Evolutionary conservation across 2,797 vertebrate species (phyloP).

Genomic region (Spheniscus humboldti): DNA sequence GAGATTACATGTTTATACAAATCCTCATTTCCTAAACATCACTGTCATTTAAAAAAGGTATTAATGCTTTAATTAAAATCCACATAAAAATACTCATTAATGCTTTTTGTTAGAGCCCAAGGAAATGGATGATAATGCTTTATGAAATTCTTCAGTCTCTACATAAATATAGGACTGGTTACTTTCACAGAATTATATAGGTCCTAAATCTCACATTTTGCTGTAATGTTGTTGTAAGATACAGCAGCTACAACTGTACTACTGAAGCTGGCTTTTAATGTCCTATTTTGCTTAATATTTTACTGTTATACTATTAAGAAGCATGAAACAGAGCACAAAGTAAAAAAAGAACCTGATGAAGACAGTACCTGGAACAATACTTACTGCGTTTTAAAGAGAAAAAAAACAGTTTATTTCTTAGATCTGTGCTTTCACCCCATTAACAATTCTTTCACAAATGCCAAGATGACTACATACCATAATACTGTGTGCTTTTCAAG

Average conservation of each 20-base stretch:
- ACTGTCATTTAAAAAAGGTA: neutral
- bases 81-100: neutral
- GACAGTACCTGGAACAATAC: neutral
- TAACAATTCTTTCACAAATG: neutral
- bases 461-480: neutral
- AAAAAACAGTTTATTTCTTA: neutral
- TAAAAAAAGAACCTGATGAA: neutral
- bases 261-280: neutral
- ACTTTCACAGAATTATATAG: neutral
- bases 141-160: neutral
- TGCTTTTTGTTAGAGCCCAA: neutral
- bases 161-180: neutral
- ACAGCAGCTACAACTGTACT: neutral
- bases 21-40: neutral
- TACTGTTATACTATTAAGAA: neutral
- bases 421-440: neutral
- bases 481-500: neutral
- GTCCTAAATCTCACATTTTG: neutral
- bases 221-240: neutral
- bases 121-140: neutral
- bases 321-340: neutral
- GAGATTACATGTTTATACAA: neutral
- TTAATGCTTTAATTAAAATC: neutral
- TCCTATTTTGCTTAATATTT: neutral
- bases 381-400: neutral